Conservation (phyloP, 23 tunicate genomes). For the Oikopleura albicans region DNA sequence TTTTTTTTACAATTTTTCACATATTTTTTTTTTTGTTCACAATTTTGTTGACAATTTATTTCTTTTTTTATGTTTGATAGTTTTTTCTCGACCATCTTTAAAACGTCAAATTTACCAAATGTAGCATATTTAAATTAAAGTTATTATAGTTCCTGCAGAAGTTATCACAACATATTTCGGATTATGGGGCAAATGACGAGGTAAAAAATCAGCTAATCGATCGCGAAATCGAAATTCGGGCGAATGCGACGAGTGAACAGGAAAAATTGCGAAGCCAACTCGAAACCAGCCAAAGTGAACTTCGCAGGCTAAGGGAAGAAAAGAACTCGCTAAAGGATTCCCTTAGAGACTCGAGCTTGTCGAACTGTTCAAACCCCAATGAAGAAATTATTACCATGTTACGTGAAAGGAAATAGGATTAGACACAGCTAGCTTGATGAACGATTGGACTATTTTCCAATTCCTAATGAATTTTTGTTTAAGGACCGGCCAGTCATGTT, state of each 20-base stretch:
- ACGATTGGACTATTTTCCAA: too few species aligned
- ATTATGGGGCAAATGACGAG: background rate
- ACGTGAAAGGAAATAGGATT: background rate
- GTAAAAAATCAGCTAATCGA: background rate
- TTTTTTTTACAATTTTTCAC: too few species aligned
- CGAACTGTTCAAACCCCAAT: background rate
- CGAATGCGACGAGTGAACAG: background rate
- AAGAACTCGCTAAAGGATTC: background rate
- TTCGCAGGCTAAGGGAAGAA: background rate
- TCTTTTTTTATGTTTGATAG: too few species aligned
- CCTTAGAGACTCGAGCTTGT: background rate
- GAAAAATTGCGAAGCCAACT: background rate
- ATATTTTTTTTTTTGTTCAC: too few species aligned
- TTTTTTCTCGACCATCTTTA: too few species aligned
- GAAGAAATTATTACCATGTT: background rate
- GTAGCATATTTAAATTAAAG: too few species aligned
- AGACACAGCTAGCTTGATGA: too few species aligned
- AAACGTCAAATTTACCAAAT: too few species aligned
- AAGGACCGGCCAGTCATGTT: too few species aligned
- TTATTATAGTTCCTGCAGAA: background rate
- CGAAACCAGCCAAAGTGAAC: background rate
- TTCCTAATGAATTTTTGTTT: too few species aligned
- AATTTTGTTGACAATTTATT: too few species aligned
- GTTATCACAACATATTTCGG: background rate
- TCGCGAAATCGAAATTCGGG: conserved; percentile 3